A percentile compares a stretch with the other conserved stretches of the same genome.
Conservation (phyloP, 2,888 invertebrate genomes). For the Mythimna ferrago region DNA sequence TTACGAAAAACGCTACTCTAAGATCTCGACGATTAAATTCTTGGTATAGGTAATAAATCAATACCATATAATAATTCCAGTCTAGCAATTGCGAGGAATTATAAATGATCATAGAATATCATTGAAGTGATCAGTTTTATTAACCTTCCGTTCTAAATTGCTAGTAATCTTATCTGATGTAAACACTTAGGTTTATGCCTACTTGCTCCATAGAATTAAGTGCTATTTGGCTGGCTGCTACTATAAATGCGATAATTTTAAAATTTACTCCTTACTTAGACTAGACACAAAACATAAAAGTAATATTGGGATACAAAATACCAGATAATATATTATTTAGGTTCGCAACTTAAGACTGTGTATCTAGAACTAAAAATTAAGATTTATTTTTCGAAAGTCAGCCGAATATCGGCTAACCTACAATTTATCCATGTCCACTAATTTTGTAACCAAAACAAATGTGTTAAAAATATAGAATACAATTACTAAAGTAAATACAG, state of each 20-base stretch:
- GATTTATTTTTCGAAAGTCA: too few species aligned
- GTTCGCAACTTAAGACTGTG: too few species aligned
- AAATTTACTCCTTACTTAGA: background rate
- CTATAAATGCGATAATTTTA: background rate
- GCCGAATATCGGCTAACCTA: too few species aligned
- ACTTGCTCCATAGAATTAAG: constrained; percentile 6
- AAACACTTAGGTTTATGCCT: constrained; percentile 34
- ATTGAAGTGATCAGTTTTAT: constrained; percentile 29
- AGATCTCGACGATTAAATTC: constrained; percentile 26
- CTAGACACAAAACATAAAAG: background rate
- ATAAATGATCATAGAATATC: constrained; percentile 8
- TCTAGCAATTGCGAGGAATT: constrained; percentile 24
- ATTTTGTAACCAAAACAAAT: too few species aligned
- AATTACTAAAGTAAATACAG: too few species aligned
- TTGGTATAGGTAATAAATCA: background rate
- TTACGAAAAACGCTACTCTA: constrained; percentile 4
- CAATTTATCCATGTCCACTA: too few species aligned
- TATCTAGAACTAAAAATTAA: too few species aligned
- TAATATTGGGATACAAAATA: background rate
- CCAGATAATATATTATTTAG: background rate
- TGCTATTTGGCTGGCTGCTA: constrained; percentile 9
- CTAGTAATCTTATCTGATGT: constrained; percentile 32
- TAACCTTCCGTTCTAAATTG: constrained; percentile 31
- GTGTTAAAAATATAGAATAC: too few species aligned
- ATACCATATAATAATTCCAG: constrained; percentile 8